Evolutionary conservation across 2,888 invertebrate species (phyloP), one percentile per base, ranked within the genome.

Genomic region (Eupsilia transversa): DNA sequence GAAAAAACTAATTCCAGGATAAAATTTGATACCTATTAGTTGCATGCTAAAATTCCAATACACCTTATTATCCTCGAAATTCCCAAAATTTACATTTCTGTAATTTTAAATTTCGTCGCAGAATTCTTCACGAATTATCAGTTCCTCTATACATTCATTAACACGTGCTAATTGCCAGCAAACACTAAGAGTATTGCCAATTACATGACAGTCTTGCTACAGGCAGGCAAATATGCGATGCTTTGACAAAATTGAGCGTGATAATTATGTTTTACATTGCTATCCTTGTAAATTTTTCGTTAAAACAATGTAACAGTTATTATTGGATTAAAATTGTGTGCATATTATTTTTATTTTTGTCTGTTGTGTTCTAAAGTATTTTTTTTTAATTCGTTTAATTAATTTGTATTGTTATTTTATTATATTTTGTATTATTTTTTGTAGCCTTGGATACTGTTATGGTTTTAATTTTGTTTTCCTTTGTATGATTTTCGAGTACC

Each of bases 151-250:
- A 64, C n/a, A 30, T 75, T 70, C 27, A 54, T 72, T 80, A 56
- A 43, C 59, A 35, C 27, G 27, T 75, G 14, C 14, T 46, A 66
- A 56, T 54, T 43, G 41, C 64, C 52, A 41, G 33, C 23, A 20
- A 66, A 60, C 56, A 35, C 68, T 85, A 67, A 78, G 71, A 74
- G 57, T 66, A 83, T 82, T 85, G 71, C 52, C 73, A 85, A 82
- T 83, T 66, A 75, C 56, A 66, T 81, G 73, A 72, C 6, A 38
- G 46, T 57, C 20, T 46, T n/a, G 30, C 12, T 27, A 41, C 23
- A 65, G 27, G 41, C 23, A 56, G 23, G 33, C 14, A 69, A 74
- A 66, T 60, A 56, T 57, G 20, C 38, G 10, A 68, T 17, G 12
- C 54, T 68, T 57, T 33, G 20, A 60, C 41, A 49, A 80, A 73